A percentile compares a stretch with the other conserved stretches of the same genome.
phyloP scores from a whole-genome alignment of 2,888 invertebrate species.

The Chrysolina oricalcia region DNA sequence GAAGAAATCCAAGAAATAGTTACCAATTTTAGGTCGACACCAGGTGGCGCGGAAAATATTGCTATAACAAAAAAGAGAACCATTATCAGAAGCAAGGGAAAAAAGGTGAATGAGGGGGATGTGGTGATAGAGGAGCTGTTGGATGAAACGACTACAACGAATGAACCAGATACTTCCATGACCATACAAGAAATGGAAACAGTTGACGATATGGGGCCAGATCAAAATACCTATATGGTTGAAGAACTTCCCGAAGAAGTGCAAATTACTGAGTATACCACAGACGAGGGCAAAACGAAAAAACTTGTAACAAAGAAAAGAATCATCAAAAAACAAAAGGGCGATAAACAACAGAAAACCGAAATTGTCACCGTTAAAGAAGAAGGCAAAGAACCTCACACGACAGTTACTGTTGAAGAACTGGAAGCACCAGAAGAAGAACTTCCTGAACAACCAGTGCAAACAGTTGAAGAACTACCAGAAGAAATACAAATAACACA shows the following conservation, averaged over 20 bases:
- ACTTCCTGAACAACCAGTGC: constrained; percentile 47
- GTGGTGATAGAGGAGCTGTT: constrained; percentile 74
- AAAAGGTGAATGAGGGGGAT: constrained; percentile 67
- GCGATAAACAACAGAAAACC: constrained; percentile 64
- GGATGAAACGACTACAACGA: constrained; percentile 66
- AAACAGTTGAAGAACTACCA: constrained; percentile 54
- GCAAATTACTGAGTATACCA: constrained; percentile 61
- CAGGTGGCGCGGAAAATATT: constrained; percentile 74
- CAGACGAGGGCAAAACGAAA: constrained; percentile 58
- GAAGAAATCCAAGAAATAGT: constrained; percentile 77
- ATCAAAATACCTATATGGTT: constrained; percentile 31
- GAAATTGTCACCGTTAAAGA: constrained; percentile 62
- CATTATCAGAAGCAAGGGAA: constrained; percentile 70
- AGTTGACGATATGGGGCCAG: constrained; percentile 44
- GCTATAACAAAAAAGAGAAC: constrained; percentile 77
- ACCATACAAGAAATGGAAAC: constrained; percentile 55
- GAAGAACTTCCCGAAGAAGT: constrained; percentile 62
- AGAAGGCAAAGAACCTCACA: constrained; percentile 70
- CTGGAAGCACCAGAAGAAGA: constrained; percentile 41
- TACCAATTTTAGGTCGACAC: constrained; percentile 75
- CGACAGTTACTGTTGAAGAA: constrained; percentile 64
- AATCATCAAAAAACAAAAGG: constrained; percentile 69
- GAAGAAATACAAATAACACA: constrained; percentile 56
- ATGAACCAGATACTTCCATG: constrained; percentile 55
- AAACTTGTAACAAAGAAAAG: constrained; percentile 59